These are phyloP conservation scores for Patella caerulea DNA, from an alignment of 2,888 invertebrate genomes.

Conservation along the genomic window DNA sequence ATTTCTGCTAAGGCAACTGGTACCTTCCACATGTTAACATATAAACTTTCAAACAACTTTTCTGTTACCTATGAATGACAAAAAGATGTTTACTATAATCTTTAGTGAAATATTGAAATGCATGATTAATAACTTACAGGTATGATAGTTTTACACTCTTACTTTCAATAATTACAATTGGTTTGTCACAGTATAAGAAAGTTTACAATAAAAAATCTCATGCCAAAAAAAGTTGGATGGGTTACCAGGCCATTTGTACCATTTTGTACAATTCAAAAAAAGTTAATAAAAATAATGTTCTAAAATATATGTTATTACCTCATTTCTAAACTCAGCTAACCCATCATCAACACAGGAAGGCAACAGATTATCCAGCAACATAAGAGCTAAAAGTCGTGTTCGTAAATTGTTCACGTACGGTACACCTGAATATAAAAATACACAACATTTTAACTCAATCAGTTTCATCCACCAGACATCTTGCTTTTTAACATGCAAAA, in stretches of 20 bases:
- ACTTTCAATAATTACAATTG: no score
- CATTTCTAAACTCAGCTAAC: conserved; percentile 70
- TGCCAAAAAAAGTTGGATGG: neutral
- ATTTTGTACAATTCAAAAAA: neutral
- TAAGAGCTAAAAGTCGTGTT: conserved; percentile 75
- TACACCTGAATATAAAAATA: conserved; percentile 40
- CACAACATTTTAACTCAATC: no score
- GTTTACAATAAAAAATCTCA: conserved; percentile 1
- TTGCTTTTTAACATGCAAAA: no score
- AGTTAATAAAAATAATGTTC: neutral
- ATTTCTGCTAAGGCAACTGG: conserved; percentile 66
- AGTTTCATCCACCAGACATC: no score
- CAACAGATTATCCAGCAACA: conserved; percentile 75
- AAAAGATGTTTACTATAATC: neutral
- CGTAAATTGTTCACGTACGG: conserved; percentile 73
- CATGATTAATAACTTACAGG: no score
- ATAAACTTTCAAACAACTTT: conserved; percentile 74
- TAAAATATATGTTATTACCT: conserved; percentile 51
- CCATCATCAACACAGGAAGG: conserved; percentile 70
- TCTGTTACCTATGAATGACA: conserved; percentile 71
- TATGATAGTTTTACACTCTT: no score
- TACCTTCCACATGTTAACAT: conserved; percentile 75
- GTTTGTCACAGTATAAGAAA: no score
- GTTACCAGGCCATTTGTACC: neutral
- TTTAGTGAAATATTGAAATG: no score